A percentile compares a stretch with the other conserved stretches of the same genome.
Evolutionary conservation across 2,113 vertebrate genomes (phyloP).

Genomic region (Tonatia bakeri): DNA sequence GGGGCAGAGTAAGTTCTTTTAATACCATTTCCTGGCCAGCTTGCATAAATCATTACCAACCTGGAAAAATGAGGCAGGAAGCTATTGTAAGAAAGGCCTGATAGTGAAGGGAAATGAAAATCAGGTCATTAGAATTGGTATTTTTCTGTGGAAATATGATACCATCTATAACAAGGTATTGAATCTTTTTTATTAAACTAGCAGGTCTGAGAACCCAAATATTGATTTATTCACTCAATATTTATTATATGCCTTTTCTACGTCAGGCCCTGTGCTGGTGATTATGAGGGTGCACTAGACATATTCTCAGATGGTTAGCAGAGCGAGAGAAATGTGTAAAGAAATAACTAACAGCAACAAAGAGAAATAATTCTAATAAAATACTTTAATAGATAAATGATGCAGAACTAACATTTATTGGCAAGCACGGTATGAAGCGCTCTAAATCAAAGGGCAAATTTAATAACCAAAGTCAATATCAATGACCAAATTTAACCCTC

Average conservation of each 20-base stretch:
- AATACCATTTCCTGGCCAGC: neutral
- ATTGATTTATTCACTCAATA: neutral
- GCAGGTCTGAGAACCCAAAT: neutral
- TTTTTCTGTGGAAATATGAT: conserved; percentile 15
- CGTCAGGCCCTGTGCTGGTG: neutral
- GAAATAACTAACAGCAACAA: neutral
- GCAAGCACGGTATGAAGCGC: neutral
- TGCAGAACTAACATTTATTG: neutral
- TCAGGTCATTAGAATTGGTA: neutral
- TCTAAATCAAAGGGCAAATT: neutral
- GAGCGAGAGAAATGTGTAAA: neutral
- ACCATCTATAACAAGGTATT: neutral
- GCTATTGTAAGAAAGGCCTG: neutral
- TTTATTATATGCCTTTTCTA: neutral
- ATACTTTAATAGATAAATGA: neutral
- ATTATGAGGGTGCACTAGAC: neutral
- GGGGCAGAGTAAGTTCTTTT: neutral
- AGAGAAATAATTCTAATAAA: neutral
- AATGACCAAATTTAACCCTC: neutral
- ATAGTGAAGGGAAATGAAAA: neutral
- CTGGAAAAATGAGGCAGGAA: neutral
- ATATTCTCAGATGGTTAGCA: neutral
- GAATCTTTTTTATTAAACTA: neutral
- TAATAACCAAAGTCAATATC: conserved; percentile 20
- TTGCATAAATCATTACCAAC: conserved; percentile 32